These are phyloP conservation scores for Girardinichthys multiradiatus DNA, from an alignment of 2,113 vertebrate species.

Conservation along the genomic window DNA sequence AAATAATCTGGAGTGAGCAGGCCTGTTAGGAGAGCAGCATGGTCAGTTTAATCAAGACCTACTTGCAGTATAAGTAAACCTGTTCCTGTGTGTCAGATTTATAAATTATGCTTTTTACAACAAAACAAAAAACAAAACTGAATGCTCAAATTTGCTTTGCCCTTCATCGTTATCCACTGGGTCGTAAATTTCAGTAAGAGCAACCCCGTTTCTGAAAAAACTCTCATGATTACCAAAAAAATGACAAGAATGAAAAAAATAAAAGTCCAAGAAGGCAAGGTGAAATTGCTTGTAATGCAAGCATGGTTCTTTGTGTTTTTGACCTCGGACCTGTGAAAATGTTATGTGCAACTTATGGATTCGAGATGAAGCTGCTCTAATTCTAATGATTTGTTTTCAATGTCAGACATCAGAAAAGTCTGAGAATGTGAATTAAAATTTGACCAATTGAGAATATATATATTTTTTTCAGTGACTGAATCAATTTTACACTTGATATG, in stretches of 20 bases:
- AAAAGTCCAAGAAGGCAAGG: not conserved
- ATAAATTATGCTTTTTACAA: not conserved
- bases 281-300: not conserved
- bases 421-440: not conserved
- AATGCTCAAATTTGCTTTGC: not conserved
- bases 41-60: slow-evolving; percentile 41
- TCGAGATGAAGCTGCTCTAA: not conserved
- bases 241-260: not conserved
- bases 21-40: slow-evolving; percentile 40
- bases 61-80: slow-evolving; percentile 8
- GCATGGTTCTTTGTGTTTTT: no score
- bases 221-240: not conserved
- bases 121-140: not conserved
- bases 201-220: not conserved
- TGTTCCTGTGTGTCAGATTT: slow-evolving; percentile 1
- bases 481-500: not conserved
- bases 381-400: not conserved
- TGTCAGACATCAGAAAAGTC: not conserved
- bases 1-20: slow-evolving; percentile 60
- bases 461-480: not conserved
- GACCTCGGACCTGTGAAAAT: no score
- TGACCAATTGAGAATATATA: no score
- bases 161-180: not conserved
- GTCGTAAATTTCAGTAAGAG: not conserved
- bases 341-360: no score